Evolutionary conservation across 2,797 vertebrate genomes (phyloP).

Genomic region (Ispidina picta): DNA sequence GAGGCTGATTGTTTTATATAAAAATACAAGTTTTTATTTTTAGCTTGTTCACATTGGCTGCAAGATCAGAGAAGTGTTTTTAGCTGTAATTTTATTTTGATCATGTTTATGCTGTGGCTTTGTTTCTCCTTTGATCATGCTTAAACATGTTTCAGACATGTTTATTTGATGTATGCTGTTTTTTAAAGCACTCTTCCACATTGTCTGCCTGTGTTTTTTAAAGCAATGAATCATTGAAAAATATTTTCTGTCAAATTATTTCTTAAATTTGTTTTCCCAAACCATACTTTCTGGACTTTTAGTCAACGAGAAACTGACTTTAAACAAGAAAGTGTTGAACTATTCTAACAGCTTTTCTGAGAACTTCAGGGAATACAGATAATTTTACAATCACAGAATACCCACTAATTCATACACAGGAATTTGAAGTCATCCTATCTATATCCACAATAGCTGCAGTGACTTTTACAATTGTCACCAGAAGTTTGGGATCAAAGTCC

Average conservation of each 20-base stretch:
- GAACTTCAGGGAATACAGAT: neutral
- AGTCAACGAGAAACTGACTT: neutral
- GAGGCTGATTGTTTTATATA: slow-evolving; percentile 49
- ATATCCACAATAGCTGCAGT: neutral
- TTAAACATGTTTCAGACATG: slow-evolving; percentile 64
- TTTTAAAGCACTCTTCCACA: slow-evolving; percentile 33
- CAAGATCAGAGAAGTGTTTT: slow-evolving; percentile 68
- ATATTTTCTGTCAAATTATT: slow-evolving; percentile 27
- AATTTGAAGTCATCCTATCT: neutral
- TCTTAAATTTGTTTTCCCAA: slow-evolving; percentile 31
- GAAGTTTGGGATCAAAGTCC: neutral
- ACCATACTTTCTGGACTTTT: neutral
- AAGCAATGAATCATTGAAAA: slow-evolving; percentile 35
- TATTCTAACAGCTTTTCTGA: neutral
- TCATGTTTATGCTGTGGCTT: slow-evolving; percentile 63
- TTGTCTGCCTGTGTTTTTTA: slow-evolving; percentile 1
- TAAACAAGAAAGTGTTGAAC: neutral
- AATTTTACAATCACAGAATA: neutral
- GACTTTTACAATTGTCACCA: neutral
- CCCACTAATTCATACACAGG: neutral
- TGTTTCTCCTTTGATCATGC: slow-evolving; percentile 75
- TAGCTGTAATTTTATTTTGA: slow-evolving; percentile 67
- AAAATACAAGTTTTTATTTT: slow-evolving; percentile 57
- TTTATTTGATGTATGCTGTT: slow-evolving; percentile 70
- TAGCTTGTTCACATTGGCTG: slow-evolving; percentile 60